Conservation (phyloP, 2,888 invertebrate genomes). For the Bellardia pandia region DNA sequence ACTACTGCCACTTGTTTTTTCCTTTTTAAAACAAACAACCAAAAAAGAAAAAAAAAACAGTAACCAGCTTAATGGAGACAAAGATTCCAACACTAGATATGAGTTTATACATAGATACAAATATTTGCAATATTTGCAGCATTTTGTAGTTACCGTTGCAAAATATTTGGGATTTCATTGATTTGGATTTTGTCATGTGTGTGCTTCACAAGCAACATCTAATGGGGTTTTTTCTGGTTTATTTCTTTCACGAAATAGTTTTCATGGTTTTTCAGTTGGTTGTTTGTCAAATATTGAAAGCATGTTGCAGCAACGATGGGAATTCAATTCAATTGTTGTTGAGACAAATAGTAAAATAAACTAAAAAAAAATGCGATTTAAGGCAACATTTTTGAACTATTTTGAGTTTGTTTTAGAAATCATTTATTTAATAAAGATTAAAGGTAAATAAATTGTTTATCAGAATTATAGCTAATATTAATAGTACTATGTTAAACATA, state of each 20-base stretch:
- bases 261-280: background rate
- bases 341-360: too few relatives aligned
- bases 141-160: background rate
- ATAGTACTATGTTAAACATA: too few relatives aligned
- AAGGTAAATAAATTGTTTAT: too few relatives aligned
- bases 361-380: too few relatives aligned
- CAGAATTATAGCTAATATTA: too few relatives aligned
- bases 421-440: too few relatives aligned
- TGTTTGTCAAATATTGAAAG: background rate
- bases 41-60: background rate
- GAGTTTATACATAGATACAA: background rate
- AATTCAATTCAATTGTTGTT: background rate
- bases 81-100: background rate
- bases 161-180: background rate
- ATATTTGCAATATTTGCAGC: background rate
- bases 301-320: background rate
- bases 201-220: background rate
- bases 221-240: background rate
- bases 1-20: background rate
- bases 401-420: too few relatives aligned
- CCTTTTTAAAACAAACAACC: background rate
- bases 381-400: too few relatives aligned
- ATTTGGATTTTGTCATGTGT: background rate
- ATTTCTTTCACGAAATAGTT: background rate
- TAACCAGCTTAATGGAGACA: slow-evolving; percentile 14